These are phyloP conservation scores for Pachydiplax longipennis DNA, from an alignment of 2,888 invertebrate genomes.

Conservation along the genomic window DNA sequence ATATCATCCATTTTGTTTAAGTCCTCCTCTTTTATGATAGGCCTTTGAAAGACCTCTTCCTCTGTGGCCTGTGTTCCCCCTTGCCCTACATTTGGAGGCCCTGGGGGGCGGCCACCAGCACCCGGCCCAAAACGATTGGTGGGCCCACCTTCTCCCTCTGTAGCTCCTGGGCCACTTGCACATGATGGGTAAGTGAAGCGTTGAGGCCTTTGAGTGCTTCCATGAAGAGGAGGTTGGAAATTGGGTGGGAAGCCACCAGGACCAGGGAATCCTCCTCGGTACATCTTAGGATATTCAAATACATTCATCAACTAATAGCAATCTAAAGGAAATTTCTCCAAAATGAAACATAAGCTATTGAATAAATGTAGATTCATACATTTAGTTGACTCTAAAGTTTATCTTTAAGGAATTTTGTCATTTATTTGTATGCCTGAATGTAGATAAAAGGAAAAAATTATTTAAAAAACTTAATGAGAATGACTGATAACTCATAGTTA, in stretches of 20 bases:
- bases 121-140: conserved; percentile 52
- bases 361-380: background rate
- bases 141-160: conserved; percentile 26
- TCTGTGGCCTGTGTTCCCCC: conserved; percentile 51
- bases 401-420: too few species aligned
- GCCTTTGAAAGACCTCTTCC: conserved; percentile 74
- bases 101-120: conserved; percentile 45
- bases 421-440: too few species aligned
- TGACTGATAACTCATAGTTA: too few species aligned
- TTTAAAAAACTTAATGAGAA: too few species aligned
- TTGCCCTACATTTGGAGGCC: conserved; percentile 51
- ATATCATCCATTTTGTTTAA: conserved; percentile 91
- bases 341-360: too few species aligned
- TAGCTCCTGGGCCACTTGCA: background rate
- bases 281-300: conserved; percentile 56
- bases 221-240: conserved; percentile 53
- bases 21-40: conserved; percentile 93
- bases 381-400: background rate
- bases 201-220: conserved; percentile 5
- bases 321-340: too few species aligned
- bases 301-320: background rate
- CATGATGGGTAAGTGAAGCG: conserved; percentile 3
- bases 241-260: conserved; percentile 58
- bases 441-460: too few species aligned
- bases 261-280: conserved; percentile 59